Evolutionary conservation across 2,113 vertebrate genomes (phyloP).

Genomic region (Crocuta crocuta): DNA sequence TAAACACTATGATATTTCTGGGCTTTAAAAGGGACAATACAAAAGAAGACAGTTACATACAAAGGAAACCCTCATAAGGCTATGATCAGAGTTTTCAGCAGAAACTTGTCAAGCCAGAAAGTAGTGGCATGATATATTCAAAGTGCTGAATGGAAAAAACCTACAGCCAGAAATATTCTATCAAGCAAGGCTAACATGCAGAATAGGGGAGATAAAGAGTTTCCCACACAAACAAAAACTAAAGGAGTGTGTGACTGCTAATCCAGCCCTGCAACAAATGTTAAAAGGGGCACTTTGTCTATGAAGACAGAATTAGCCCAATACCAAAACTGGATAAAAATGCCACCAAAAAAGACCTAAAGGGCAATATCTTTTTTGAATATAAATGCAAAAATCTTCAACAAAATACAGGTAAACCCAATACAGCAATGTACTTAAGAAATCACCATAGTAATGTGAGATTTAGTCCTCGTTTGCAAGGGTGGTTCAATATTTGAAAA

Average conservation of each 20-base stretch:
- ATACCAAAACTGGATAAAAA: neutral
- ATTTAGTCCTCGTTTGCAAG: neutral
- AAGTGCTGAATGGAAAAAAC: no score
- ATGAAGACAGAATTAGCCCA: neutral
- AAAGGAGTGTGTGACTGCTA: no score
- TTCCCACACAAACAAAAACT: no score
- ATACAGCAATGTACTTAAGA: neutral
- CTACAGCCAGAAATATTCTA: no score
- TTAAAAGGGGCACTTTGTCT: neutral
- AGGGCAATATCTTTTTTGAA: neutral
- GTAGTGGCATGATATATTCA: no score
- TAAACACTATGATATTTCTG: neutral
- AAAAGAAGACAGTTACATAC: no score
- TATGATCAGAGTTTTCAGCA: no score
- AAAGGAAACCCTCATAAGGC: no score
- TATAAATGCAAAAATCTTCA: neutral
- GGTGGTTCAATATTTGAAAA: neutral
- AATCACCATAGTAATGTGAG: neutral
- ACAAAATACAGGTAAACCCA: neutral
- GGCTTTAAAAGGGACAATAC: neutral
- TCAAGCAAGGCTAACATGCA: no score
- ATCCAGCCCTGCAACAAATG: no score
- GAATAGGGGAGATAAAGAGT: no score
- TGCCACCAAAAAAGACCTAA: neutral
- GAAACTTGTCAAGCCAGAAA: no score